Conservation (phyloP, 2,888 invertebrate genomes). For the Mimumesa dahlbomi region DNA sequence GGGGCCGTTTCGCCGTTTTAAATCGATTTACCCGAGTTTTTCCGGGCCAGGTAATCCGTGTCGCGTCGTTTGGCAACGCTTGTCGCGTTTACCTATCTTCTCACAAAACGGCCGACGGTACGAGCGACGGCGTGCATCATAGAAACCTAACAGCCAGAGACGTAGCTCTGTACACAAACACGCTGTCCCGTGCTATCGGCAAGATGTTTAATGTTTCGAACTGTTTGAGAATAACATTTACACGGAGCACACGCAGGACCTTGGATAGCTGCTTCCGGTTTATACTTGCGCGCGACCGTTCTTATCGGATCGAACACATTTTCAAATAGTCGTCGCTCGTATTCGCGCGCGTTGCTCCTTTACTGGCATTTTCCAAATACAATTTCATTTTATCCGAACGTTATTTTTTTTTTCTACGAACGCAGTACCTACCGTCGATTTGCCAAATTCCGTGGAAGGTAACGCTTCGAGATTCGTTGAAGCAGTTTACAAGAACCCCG, state of each 20-base stretch:
- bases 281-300: slow-evolving; percentile 39
- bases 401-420: no score
- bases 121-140: not conserved
- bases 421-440: no score
- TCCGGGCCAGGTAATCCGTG: slow-evolving; percentile 73
- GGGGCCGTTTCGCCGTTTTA: slow-evolving; percentile 69
- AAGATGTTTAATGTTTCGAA: slow-evolving; percentile 75
- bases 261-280: slow-evolving; percentile 66
- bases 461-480: no score
- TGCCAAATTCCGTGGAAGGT: no score
- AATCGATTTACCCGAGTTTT: slow-evolving; percentile 77
- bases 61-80: slow-evolving; percentile 13
- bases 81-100: slow-evolving; percentile 34
- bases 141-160: slow-evolving; percentile 13
- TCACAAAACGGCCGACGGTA: slow-evolving; percentile 5
- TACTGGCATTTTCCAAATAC: not conserved
- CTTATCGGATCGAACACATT: slow-evolving; percentile 60
- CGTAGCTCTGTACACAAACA: slow-evolving; percentile 59
- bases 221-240: slow-evolving; percentile 76
- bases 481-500: no score
- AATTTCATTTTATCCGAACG: not conserved
- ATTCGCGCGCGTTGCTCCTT: slow-evolving; percentile 29
- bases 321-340: slow-evolving; percentile 54
- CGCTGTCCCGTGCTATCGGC: slow-evolving; percentile 66
- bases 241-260: slow-evolving; percentile 57